Base-by-base conservation (phyloP, 2,797 vertebrate genomes). In the Fistularia tabacaria region DNA sequence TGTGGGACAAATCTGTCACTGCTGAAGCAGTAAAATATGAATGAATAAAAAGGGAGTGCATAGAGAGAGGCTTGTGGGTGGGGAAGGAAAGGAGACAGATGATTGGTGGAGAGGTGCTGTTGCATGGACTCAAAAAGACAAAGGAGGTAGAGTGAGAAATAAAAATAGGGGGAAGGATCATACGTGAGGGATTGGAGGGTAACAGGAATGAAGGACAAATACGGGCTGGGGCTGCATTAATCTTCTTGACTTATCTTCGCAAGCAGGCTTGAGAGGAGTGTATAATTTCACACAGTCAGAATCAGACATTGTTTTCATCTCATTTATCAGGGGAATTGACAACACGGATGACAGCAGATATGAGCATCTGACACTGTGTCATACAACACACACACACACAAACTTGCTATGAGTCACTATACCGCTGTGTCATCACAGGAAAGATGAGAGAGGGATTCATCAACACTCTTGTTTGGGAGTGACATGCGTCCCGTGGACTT, bases 21-120 rank as follows among this genome's bases (percentile, higher is more conserved):
- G 56, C 59, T 71, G 50, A 74, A 57, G 65, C 72, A 57, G 81
- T 85, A 67, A 89, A 87, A 86, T 84, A 82, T 85, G 85, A 86
- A 83, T 85, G 80, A 83, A 83, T 76, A 70, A 81, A 71, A 71
- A 72, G 59, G 70, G 54, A 64, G 64, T 36, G 14, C 57, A n/a
- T 36, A 44, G 39, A 25, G 15, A 59, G 57, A n/a, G 46, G 57
- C 40, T 43, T 57, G 74, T 85, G 81, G 84, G 82, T 62, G 85
- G 74, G 74, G 70, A 65, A n/a, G 49, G 57, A 74, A 74, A 64
- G 51, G 59, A 43, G 62, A 50, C 36, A 10, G 25, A 0, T 46
- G 76, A 82, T 85, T 84, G 82, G 81, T 64, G 66, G 71, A 81
- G 69, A 58, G 14, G 39, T 58, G 74, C 56, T 57, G 58, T 72